These are phyloP conservation scores for Xyrichtys novacula DNA, from an alignment of 2,797 vertebrate genomes.

Conservation along the genomic window DNA sequence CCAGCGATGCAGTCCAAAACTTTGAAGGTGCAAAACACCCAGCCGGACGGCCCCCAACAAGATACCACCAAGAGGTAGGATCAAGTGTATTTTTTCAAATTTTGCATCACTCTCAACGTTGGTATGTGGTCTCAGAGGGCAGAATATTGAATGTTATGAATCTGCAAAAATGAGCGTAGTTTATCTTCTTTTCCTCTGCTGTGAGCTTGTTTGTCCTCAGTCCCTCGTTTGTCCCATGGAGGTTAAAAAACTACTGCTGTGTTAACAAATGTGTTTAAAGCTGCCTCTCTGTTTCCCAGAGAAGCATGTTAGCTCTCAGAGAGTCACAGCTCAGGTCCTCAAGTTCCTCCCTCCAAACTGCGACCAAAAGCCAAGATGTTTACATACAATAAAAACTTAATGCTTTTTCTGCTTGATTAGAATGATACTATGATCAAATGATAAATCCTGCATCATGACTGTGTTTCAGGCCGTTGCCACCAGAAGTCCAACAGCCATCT, in stretches of 20 bases:
- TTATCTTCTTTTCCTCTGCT: background rate
- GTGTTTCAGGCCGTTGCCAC: slow-evolving; percentile 44
- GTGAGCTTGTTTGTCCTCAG: background rate
- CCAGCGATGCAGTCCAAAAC: background rate
- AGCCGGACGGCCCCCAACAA: background rate
- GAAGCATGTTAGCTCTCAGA: background rate
- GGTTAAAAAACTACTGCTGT: background rate
- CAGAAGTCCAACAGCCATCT: slow-evolving; percentile 14
- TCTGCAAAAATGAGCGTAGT: background rate
- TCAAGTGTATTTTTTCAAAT: slow-evolving; percentile 16
- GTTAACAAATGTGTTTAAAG: background rate
- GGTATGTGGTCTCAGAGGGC: background rate
- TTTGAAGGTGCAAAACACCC: background rate
- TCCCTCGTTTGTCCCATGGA: no score
- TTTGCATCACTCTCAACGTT: background rate
- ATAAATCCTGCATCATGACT: background rate
- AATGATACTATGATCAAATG: background rate
- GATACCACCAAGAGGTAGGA: slow-evolving; percentile 37
- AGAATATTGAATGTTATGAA: background rate
- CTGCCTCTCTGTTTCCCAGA: slow-evolving; percentile 28
- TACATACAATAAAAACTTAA: no score
- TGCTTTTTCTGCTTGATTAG: no score
- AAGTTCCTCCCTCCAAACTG: slow-evolving; percentile 32
- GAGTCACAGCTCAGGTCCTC: background rate
- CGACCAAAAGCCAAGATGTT: rapidly evolving